Conservation (phyloP, 1,140 invertebrate species). For the Dendroctonus ponderosae region DNA sequence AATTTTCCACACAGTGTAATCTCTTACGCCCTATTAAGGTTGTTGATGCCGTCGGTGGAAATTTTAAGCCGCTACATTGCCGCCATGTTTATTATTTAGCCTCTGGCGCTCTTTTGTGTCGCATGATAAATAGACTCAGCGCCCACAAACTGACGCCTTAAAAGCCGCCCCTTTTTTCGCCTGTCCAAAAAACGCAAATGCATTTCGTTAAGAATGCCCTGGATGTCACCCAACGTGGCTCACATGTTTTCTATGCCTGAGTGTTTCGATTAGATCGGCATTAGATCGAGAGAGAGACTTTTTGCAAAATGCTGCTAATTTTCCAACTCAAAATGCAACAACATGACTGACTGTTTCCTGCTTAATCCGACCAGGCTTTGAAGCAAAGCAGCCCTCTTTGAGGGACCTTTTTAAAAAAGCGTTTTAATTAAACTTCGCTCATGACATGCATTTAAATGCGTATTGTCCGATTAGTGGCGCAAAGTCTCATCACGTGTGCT, state of each 20-base stretch:
- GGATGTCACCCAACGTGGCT: no score
- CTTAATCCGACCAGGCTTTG: no score
- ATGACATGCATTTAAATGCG: neutral
- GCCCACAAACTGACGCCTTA: slow-evolving; percentile 14
- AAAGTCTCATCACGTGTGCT: slow-evolving; percentile 1
- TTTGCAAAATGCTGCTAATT: no score
- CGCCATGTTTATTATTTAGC: slow-evolving; percentile 27
- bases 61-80: slow-evolving; percentile 23
- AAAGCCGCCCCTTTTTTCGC: slow-evolving; percentile 21
- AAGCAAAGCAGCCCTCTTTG: neutral
- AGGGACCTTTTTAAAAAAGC: neutral
- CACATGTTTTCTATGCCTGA: no score
- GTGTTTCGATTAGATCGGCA: no score
- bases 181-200: neutral
- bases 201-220: no score
- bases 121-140: slow-evolving; percentile 24
- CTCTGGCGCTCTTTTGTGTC: slow-evolving; percentile 9
- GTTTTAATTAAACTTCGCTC: neutral
- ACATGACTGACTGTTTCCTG: no score
- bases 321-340: no score
- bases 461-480: neutral
- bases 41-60: slow-evolving; percentile 27
- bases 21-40: slow-evolving; percentile 30
- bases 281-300: no score
- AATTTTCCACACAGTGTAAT: slow-evolving; percentile 30